Evolutionary conservation across 2,888 invertebrate species (phyloP), one percentile per base, ranked within the genome.

Genomic region (Andrena bicolor): DNA sequence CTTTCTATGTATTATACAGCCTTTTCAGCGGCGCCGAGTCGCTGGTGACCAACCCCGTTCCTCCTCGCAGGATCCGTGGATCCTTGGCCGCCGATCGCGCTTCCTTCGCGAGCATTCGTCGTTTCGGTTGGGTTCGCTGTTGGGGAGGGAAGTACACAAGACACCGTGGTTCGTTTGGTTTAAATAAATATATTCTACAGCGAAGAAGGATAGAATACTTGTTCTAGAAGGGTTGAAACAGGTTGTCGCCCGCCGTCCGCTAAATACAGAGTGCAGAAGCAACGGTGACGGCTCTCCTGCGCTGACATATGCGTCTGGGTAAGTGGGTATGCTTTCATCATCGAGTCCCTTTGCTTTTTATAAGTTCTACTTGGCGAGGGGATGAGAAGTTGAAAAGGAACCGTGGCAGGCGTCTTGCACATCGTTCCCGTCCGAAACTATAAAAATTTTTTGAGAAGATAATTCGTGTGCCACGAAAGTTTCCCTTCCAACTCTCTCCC

Each of bases 141-240:
- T 16, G 28, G 51, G 8, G 6, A 26, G 66, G 41, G 20, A 26
- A 20, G 10, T 60, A 65, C 20, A 71, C 48, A 63, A 66, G 63
- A 68, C 63, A 68, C 35, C 23, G 13, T 30, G 32, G 61, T n/a
- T 76, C 26, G 20, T 56, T 41, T 51, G 69, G 64, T 79, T 71
- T 41, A 66, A 80, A 64, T 73, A 64, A 64, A 73, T 73, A 65
- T 56, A 56, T 64, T 64, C 41, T 41, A 63, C 32, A 56, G 35
- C 48, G 48, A 28, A 48, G 48, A 28, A 32, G 32, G 56, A 70
- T 71, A 61, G 51, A 65, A 41, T 51, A 61, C 48, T 61, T 7
- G 32, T 63, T 16, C 51, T 16, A 32, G 7, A 70, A 65, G 35
- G 51, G n/a, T 53, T 32, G 60, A 26, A 53, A 60, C 65, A 41